Evolutionary conservation across 2,888 invertebrate species (phyloP).

Genomic region (Lymantria dispar): DNA sequence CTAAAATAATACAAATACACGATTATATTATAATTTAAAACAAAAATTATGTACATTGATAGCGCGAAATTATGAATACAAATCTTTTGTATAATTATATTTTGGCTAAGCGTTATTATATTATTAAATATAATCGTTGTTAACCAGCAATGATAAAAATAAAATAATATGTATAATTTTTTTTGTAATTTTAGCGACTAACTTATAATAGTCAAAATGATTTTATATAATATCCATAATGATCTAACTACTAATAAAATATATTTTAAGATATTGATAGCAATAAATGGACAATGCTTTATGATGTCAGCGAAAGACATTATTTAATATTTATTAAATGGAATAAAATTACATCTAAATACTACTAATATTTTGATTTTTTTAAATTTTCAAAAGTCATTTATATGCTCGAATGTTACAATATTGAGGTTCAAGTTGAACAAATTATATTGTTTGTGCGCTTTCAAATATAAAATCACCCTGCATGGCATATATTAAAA

Average conservation of each 20-base stretch:
- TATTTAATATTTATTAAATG: conserved; percentile 36
- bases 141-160: conserved; percentile 21
- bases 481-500: conserved; percentile 49
- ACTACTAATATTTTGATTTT: conserved; percentile 22
- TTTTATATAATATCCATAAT: neutral
- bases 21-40: conserved; percentile 26
- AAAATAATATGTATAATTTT: conserved; percentile 30
- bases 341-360: conserved; percentile 43
- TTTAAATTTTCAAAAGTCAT: conserved; percentile 12
- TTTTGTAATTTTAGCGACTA: conserved; percentile 8
- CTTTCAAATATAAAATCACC: conserved; percentile 54
- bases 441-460: conserved; percentile 55
- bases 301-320: conserved; percentile 36
- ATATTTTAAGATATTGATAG: conserved; percentile 21
- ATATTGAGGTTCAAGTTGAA: conserved; percentile 30
- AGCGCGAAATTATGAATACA: conserved; percentile 39
- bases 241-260: conserved; percentile 21
- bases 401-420: conserved; percentile 7
- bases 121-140: conserved; percentile 30
- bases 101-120: conserved; percentile 39
- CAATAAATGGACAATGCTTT: conserved; percentile 44
- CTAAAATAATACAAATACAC: conserved; percentile 18
- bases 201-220: neutral
- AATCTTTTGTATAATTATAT: conserved; percentile 53
- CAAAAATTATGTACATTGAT: conserved; percentile 49